Evolutionary conservation across 2,113 vertebrate genomes (phyloP).

Genomic region (Campylomormyrus tamandua): DNA sequence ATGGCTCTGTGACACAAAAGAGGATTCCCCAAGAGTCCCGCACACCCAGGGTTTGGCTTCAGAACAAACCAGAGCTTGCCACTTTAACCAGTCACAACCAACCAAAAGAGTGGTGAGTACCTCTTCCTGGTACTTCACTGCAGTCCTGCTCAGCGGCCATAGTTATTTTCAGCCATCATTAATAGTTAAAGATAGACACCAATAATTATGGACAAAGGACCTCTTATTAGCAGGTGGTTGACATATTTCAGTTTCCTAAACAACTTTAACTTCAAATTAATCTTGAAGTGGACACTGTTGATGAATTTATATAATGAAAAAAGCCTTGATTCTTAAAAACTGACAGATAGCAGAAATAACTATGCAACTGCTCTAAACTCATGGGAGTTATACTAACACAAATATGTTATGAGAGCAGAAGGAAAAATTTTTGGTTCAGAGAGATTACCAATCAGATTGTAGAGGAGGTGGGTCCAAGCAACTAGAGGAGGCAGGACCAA

Average conservation of each 20-base stretch:
- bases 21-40: background rate
- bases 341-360: background rate
- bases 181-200: background rate
- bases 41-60: background rate
- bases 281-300: background rate
- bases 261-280: background rate
- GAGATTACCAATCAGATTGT: too few relatives aligned
- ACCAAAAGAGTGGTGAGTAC: background rate
- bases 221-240: background rate
- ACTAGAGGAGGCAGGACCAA: too few relatives aligned
- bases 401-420: too few relatives aligned
- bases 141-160: background rate
- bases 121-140: background rate
- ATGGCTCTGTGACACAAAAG: slow-evolving; percentile 75
- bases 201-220: background rate
- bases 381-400: too few relatives aligned
- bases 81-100: background rate
- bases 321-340: background rate
- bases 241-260: background rate
- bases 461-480: too few relatives aligned
- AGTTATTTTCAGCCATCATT: background rate
- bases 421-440: too few relatives aligned
- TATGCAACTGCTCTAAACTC: background rate
- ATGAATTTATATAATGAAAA: background rate
- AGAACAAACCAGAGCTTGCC: background rate